Evolutionary conservation across 2,113 vertebrate species (phyloP).

Genomic region (Spilogale gracilis): DNA sequence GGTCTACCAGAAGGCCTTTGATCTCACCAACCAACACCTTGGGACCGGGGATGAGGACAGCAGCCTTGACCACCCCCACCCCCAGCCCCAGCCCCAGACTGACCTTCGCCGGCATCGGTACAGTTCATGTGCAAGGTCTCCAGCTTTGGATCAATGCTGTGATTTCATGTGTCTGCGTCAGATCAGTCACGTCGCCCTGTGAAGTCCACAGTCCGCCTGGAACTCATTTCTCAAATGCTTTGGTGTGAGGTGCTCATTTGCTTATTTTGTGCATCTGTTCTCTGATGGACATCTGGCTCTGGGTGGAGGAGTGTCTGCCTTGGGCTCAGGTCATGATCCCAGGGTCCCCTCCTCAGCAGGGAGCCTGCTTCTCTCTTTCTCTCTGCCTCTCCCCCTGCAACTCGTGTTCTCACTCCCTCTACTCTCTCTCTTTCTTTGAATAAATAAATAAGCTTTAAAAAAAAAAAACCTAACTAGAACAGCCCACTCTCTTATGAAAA

Average conservation of each 20-base stretch:
- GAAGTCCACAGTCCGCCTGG: conserved; percentile 87
- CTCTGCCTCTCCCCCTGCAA: too few relatives aligned
- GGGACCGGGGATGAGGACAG: conserved; percentile 96
- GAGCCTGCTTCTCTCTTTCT: neutral
- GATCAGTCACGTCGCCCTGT: conserved; percentile 83
- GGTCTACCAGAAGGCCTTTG: conserved; percentile 98
- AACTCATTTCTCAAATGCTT: conserved; percentile 89
- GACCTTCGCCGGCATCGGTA: conserved; percentile 97
- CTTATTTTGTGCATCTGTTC: conserved; percentile 90
- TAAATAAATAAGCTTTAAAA: neutral
- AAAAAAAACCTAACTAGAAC: conserved; percentile 64
- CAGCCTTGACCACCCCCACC: conserved; percentile 85
- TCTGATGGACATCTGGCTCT: conserved; percentile 89
- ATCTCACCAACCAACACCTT: conserved; percentile 98
- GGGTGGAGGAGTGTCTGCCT: conserved; percentile 40
- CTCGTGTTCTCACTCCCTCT: neutral
- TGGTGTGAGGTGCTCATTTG: conserved; percentile 86
- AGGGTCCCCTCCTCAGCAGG: neutral
- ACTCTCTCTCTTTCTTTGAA: neutral
- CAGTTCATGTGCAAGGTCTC: conserved; percentile 98
- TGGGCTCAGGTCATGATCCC: neutral
- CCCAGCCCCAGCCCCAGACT: conserved; percentile 89
- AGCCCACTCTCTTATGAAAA: conserved; percentile 81
- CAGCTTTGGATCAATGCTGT: conserved; percentile 93
- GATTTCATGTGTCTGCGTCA: conserved; percentile 79